Evolutionary conservation across 2,797 vertebrate genomes (phyloP), one percentile per base, ranked within the genome.

Genomic region (Cossypha heuglini): DNA sequence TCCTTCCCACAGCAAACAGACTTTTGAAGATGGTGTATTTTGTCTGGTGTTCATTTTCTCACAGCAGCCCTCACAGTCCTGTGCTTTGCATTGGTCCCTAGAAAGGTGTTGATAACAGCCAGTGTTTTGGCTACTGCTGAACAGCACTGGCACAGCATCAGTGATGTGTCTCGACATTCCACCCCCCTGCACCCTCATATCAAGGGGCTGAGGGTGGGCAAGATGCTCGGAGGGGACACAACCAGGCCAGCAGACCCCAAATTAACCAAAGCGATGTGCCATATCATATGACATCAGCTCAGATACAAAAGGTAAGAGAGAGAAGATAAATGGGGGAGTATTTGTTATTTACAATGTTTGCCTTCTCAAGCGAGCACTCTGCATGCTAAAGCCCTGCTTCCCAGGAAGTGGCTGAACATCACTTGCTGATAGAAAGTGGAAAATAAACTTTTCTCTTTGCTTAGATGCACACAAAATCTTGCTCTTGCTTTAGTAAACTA

Each of bases 171-270:
- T 62, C 29, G 35, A 13, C 17, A 18, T 69, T n/a, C 5, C 3
- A 2, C 2, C 2, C 0, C 4, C 26, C 3, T 5, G 1, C 29
- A 31, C 8, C 6, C 19, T 26, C 15, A 33, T 28, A 25, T 69
- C 20, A 21, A 59, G 16, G 29, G 24, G 38, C 38, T 38, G 38
- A 38, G 38, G 38, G 38, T 14, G 38, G 38, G 11, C 40, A 68
- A 40, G 29, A 61, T 61, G 24, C 24, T 68, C 20, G 13, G 24
- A 33, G 16, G 46, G 10, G 33, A 21, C 38, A 33, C 46, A 54
- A 26, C 29, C 29, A 61, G 33, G 55, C 20, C 40, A 40, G 40
- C 25, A 35, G 25, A 54, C 25, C 24, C n/a, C 28, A 29, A 38
- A 38, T 52, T 38, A 68, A 52, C 24, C 33, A 45, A 29, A 29